Evolutionary conservation across 1,140 invertebrate genomes (phyloP), one percentile per base, ranked within the genome.

Genomic region (Drosophila watanabei): DNA sequence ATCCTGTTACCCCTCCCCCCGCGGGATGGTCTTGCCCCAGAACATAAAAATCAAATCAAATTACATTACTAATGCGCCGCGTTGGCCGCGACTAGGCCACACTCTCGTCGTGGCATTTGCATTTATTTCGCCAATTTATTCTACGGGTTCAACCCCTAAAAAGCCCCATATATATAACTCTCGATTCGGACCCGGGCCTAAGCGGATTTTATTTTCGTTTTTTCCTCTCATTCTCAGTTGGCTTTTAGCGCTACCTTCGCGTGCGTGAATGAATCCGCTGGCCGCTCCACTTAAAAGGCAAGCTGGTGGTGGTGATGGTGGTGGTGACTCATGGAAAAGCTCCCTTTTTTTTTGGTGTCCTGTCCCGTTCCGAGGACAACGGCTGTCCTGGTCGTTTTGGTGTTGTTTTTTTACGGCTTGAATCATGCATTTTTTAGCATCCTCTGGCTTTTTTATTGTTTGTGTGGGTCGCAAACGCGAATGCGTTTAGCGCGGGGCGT

Each of bases 391-490:
- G 52, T 54, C 64, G 63, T 56, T 76, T 58, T 62, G 43, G 56
- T 41, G 14, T n/a, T 59, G 2, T 48, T 75, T 69, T 87, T 88
- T 88, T 81, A 87, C 60, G 64, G 66, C 75, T 71, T 78, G 75
- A 88, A 88, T 88, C 88, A 85, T 88, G 86, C 77, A 89, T 88
- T 88, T 89, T 89, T 89, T 88, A 79, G 73, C 80, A 89, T 84
- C 85, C 77, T 76, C 73, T 65, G 73, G 30, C 62, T 81, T 89
- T 89, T 63, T 73, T 28, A 13, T 11, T 8, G 6, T 51, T 51
- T 18, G 49, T 18, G 49, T n/a, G 46, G 46, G 46, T 28, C 13
- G 43, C 30, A 24, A 24, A 24, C 24, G 43, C 18, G 35, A 68
- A 68, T 68, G 66, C 63, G 45, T 69, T 69, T 68, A 39, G 66